Evolutionary conservation across 35 echinoderm and acorn worm species (phyloP), one percentile per base, ranked within the genome.

Genomic region (Anneissia japonica): DNA sequence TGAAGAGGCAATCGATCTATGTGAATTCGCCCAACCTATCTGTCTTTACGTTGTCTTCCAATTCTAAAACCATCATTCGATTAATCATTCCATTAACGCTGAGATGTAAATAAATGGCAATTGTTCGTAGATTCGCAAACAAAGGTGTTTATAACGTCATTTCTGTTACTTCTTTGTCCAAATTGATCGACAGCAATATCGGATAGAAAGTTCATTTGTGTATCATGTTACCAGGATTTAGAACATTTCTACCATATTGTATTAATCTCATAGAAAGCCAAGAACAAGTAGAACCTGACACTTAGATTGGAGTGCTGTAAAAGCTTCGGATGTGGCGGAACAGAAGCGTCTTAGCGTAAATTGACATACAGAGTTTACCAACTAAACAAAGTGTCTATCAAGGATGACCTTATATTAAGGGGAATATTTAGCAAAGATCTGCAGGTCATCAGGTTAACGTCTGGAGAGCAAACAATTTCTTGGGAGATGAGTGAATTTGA

Each of bases 301-400:
- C 51, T 64, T 64, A 64, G 26, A 64, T 64, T 64, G 51, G 51
- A 64, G 26, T 23, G 51, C 51, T 64, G 51, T 64, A 64, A 64
- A 26, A 64, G 51, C 6, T 64, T 64, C 1, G 51, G 21, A 64
- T 9, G 1, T 64, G 19, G 21, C 21, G 51, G 26, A 64, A 64
- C 51, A 64, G 51, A 64, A 64, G 51, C 9, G n/a, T n/a, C n/a
- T n/a, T n/a, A n/a, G n/a, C n/a, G n/a, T n/a, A 64, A 23, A 64
- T 64, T 64, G 51, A 64, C 51, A 64, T 16, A 1, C 19, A 64
- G 51, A 26, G 51, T 26, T 64, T 64, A 64, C 9, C 51, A 64
- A 64, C 51, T 64, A 64, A 64, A 64, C 51, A 64, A 64, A 64
- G 51, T 64, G 51, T 64, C 51, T 64, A 64, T 64, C 51, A 64